Base-by-base conservation (phyloP, 2,888 invertebrate species). In the Polyploca ridens region DNA sequence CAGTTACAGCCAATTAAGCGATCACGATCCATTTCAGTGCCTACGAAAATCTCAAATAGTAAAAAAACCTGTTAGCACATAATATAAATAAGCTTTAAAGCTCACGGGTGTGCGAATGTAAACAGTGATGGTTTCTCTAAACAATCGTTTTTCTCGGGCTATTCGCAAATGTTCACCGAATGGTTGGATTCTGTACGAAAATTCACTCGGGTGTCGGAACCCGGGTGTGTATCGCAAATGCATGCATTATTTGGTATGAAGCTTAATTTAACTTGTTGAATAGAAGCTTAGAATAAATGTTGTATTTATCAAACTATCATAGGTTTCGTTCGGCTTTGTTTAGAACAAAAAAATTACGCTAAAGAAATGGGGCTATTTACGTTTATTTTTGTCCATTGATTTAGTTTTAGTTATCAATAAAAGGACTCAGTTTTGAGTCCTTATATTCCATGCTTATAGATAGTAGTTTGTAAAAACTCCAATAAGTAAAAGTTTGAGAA, bases 61-160 rank as follows among this genome's bases (percentile, higher is more conserved):
- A 74, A 73, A 76, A 77, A 75, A 71, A 61, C 14, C 46, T 7
- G 44, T 46, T 5, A 61, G 27, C 2, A 72, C 61, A 19, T 65
- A 58, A 66, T 63, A 68, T 69, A 57, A 44, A 69, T 69, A 57
- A 44, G 66, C 69, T 69, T 72, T 73, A 65, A 70, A 69, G 14
- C 63, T 64, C 73, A 69, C 68, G 73, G 81, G 78, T 87, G 84
- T 89, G 89, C 83, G 88, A 90, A 90, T 72, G 83, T 90, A 90
- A 90, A 91, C 88, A 91, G 65, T 64, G 67, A 66, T 68, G 68
- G 85, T 79, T 90, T 89, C 88, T 88, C 84, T 84, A 89, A 88
- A 88, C 87, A 88, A 69, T 65, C 68, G 74, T 76, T n/a, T 83
- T 84, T 85, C 73, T 83, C 84, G 78, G 80, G 72, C 11, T 14